These are phyloP conservation scores for Chrysemys picta DNA, from an alignment of 2,113 vertebrate species.

Conservation along the genomic window DNA sequence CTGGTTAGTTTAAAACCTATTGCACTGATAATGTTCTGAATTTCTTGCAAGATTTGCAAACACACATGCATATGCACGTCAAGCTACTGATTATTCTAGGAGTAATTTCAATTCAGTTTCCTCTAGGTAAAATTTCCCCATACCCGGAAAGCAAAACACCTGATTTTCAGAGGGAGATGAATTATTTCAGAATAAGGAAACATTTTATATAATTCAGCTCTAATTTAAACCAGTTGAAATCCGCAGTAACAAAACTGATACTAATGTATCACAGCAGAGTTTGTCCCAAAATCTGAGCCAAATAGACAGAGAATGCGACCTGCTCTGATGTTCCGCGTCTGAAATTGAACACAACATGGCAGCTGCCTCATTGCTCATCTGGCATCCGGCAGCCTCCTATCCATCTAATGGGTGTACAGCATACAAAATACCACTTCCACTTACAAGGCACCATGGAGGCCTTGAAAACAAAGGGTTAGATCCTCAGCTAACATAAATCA, in stretches of 20 bases:
- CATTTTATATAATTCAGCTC: background rate
- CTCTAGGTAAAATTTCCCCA: background rate
- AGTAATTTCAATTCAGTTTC: background rate
- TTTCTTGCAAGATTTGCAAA: background rate
- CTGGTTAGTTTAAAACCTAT: background rate
- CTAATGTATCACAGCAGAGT: background rate
- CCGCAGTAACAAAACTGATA: background rate
- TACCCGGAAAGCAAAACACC: background rate
- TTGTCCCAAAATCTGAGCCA: background rate
- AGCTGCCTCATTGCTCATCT: background rate
- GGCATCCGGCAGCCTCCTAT: background rate
- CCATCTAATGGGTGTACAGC: background rate
- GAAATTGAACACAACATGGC: rapidly evolving
- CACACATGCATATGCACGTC: background rate
- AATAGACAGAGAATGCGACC: background rate
- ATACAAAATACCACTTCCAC: background rate
- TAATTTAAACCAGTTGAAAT: background rate
- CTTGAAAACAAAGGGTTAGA: background rate
- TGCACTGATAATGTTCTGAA: background rate
- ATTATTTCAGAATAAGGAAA: background rate
- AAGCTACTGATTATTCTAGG: background rate
- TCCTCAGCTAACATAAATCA: background rate
- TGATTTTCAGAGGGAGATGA: background rate
- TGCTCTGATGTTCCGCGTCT: background rate
- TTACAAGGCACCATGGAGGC: background rate